Evolutionary conservation across 1,140 invertebrate genomes (phyloP).

Genomic region (Argopecten irradians): DNA sequence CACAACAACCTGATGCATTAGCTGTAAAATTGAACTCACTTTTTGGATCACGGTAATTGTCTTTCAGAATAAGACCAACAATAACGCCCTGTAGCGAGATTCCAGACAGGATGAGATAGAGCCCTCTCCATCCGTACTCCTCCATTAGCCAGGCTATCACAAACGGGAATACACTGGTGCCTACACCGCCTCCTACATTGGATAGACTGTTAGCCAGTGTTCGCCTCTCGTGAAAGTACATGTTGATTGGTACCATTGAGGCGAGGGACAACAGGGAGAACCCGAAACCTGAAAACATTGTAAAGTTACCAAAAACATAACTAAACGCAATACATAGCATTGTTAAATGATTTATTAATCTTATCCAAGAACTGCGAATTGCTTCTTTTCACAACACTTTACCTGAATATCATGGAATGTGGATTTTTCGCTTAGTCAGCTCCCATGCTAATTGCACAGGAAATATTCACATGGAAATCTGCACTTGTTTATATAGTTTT

Average conservation of each 20-base stretch:
- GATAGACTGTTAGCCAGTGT: neutral
- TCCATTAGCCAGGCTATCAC: neutral
- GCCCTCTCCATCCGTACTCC: neutral
- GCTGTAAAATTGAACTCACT: no score
- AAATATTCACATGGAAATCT: no score
- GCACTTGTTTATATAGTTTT: no score
- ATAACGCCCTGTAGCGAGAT: neutral
- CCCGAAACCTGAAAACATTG: neutral
- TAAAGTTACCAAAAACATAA: no score
- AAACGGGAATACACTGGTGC: neutral
- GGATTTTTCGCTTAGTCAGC: no score
- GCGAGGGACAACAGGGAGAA: neutral
- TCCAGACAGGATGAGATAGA: neutral
- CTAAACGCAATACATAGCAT: no score
- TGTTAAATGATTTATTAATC: no score
- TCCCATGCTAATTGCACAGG: no score
- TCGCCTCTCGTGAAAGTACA: neutral
- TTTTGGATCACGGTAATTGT: neutral
- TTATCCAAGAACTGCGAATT: no score
- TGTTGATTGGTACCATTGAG: neutral
- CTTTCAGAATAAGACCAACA: neutral
- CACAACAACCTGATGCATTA: no score
- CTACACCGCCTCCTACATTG: neutral
- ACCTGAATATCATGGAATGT: no score
- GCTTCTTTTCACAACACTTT: no score